phyloP scores from a whole-genome alignment of 2,113 vertebrate genomes.

The Alaudala cheleensis region DNA sequence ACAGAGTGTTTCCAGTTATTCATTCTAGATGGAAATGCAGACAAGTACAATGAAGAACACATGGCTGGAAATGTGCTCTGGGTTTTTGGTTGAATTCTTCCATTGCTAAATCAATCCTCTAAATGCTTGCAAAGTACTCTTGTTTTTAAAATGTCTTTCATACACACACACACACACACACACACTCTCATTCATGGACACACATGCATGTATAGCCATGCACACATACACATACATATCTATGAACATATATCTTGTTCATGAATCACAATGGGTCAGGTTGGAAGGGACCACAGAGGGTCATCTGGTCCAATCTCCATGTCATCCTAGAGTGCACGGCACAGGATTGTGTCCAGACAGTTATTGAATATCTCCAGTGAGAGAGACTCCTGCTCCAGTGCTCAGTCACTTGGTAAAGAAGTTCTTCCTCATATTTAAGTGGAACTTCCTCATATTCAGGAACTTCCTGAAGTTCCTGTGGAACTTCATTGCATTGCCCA shows the following conservation, averaged over 20 bases:
- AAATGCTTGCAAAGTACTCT: background rate
- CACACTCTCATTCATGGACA: background rate
- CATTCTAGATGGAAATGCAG: conserved; percentile 53
- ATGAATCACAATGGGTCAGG: background rate
- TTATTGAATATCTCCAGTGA: background rate
- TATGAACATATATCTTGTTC: rapidly evolving
- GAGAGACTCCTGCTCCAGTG: background rate
- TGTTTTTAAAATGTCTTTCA: background rate
- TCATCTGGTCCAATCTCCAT: background rate
- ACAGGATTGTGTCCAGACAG: background rate
- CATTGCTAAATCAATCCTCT: conserved; percentile 5
- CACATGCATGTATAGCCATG: background rate
- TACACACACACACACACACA: too few species aligned
- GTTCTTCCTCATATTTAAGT: background rate
- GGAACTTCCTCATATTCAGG: background rate
- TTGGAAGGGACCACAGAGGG: background rate
- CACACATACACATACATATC: background rate
- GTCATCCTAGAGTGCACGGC: background rate
- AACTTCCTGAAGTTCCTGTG: too few species aligned
- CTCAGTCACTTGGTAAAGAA: background rate
- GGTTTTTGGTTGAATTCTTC: conserved; percentile 46
- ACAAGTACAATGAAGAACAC: conserved; percentile 55
- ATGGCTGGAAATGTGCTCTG: conserved; percentile 47
- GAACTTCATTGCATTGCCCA: too few species aligned
- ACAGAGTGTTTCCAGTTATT: conserved; percentile 63